phyloP scores from a whole-genome alignment of 2,113 vertebrate species.

The Xenopus tropicalis region DNA sequence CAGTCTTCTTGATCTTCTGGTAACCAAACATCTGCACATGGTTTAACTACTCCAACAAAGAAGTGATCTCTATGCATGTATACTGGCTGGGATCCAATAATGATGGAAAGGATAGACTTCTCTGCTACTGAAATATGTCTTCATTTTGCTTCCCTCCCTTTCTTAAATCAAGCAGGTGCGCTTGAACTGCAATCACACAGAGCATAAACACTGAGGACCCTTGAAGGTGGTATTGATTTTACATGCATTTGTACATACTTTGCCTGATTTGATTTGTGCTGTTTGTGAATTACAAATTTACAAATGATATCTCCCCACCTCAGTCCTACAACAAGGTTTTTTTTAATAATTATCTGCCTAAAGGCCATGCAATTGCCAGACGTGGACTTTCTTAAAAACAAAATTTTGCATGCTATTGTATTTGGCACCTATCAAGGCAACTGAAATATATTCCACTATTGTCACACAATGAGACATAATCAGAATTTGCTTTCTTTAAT shows the following conservation, averaged over 20 bases:
- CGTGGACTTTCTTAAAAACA: no score
- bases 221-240: neutral
- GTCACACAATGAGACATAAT: no score
- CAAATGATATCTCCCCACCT: neutral
- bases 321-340: no score
- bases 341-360: no score
- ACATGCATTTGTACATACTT: neutral
- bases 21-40: neutral
- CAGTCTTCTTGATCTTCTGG: no score
- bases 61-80: neutral
- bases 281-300: neutral
- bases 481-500: no score
- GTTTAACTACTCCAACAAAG: slow-evolving; percentile 3
- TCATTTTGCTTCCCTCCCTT: neutral
- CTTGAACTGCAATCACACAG: no score
- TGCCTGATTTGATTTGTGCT: neutral
- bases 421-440: no score
- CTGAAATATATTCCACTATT: no score
- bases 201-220: no score
- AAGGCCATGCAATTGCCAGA: no score
- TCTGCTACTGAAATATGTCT: neutral
- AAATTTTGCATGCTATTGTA: no score
- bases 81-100: neutral
- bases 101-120: neutral
- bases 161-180: neutral